Conservation (phyloP, 2,113 vertebrate genomes). For the Jacana jacana region DNA sequence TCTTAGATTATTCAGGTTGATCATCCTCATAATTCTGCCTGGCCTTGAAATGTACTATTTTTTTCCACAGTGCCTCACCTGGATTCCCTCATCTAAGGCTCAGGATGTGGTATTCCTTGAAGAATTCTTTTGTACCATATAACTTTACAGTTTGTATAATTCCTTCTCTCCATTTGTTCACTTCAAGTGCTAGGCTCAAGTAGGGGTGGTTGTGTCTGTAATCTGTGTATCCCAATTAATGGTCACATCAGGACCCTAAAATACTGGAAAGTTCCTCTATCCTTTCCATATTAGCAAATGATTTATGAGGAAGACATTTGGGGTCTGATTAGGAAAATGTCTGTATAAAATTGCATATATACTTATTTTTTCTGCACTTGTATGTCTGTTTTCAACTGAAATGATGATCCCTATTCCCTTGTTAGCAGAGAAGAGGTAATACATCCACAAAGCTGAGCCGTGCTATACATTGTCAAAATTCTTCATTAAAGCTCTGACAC, state of each 20-base stretch:
- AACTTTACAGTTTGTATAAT: background rate
- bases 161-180: background rate
- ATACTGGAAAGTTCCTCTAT: background rate
- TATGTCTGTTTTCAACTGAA: background rate
- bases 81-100: background rate
- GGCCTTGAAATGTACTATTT: background rate
- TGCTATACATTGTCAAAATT: background rate
- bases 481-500: background rate
- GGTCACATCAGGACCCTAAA: background rate
- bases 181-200: background rate
- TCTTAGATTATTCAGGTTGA: background rate
- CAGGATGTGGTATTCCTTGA: background rate
- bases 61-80: background rate
- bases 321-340: background rate
- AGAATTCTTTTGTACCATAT: background rate
- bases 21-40: background rate
- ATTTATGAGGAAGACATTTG: background rate
- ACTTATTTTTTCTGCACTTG: background rate
- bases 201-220: background rate
- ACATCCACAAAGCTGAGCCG: background rate
- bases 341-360: background rate
- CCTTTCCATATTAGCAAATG: background rate
- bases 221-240: background rate
- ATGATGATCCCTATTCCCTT: background rate
- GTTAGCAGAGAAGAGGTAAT: background rate